phyloP scores from a whole-genome alignment of 2,888 invertebrate species.

The Sphinx pinastri region DNA sequence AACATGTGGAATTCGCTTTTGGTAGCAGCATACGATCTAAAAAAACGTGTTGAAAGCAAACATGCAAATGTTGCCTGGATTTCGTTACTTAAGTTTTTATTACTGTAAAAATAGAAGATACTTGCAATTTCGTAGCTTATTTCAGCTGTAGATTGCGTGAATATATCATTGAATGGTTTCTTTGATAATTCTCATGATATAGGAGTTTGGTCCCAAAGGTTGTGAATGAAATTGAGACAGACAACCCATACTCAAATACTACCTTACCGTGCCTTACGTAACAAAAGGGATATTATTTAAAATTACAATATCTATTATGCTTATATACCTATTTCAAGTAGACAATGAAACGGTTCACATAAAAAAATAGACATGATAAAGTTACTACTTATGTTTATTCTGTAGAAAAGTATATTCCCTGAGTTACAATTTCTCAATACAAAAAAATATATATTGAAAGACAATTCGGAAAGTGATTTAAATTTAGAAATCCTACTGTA shows the following conservation, averaged over 20 bases:
- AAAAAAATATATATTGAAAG: background rate
- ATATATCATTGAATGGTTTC: background rate
- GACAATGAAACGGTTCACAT: too few relatives aligned
- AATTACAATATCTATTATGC: too few relatives aligned
- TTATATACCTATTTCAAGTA: too few relatives aligned
- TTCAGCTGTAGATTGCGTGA: background rate
- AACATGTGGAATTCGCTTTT: too few relatives aligned
- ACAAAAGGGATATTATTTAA: background rate
- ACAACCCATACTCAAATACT: background rate
- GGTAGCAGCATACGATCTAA: background rate
- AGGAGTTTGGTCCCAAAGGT: constrained; percentile 6
- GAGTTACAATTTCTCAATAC: background rate
- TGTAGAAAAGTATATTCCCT: constrained; percentile 8
- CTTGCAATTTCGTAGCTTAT: background rate
- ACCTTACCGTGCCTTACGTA: background rate
- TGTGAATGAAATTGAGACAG: constrained; percentile 1
- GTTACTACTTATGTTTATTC: background rate
- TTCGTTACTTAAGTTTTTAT: background rate
- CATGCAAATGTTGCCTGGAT: background rate
- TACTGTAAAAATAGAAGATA: background rate
- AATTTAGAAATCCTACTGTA: constrained; percentile 28
- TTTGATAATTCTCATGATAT: background rate
- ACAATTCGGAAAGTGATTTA: constrained; percentile 26
- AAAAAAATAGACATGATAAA: background rate
- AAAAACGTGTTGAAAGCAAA: background rate